These are phyloP conservation scores for Tachyglossus aculeatus DNA, from an alignment of 2,797 vertebrate species.

Conservation along the genomic window DNA sequence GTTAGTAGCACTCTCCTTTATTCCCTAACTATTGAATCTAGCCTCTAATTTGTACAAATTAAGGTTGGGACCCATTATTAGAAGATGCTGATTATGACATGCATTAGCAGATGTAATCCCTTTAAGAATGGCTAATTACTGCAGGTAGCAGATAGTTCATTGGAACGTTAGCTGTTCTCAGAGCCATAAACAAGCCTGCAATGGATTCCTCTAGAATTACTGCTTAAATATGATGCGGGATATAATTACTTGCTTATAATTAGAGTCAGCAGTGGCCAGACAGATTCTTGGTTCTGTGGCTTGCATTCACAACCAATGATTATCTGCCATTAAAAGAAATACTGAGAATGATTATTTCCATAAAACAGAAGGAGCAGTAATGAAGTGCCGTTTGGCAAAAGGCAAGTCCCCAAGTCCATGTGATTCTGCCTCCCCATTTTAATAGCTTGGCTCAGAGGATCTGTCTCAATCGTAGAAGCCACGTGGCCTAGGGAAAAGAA, in stretches of 20 bases:
- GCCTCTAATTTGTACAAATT: not conserved
- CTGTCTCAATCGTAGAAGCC: not conserved
- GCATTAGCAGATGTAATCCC: not conserved
- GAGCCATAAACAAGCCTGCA: not conserved
- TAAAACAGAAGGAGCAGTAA: constrained; percentile 6
- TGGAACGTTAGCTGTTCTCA: constrained; percentile 24
- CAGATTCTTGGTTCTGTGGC: not conserved
- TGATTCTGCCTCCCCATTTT: not conserved
- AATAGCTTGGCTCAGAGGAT: rapidly evolving
- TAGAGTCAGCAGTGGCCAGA: not conserved
- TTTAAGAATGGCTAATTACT: constrained; percentile 28
- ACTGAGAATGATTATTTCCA: constrained; percentile 2
- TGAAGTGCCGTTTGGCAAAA: not conserved
- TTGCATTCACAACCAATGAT: constrained; percentile 2
- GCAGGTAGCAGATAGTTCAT: constrained; percentile 34
- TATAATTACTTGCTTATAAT: constrained; percentile 18
- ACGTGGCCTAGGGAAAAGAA: too few relatives aligned
- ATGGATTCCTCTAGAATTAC: constrained; percentile 17
- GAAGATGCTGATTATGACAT: not conserved
- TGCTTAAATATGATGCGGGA: not conserved
- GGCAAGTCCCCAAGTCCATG: not conserved
- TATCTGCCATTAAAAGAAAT: constrained; percentile 34
- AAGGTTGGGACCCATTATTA: not conserved
- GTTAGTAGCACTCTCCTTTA: not conserved
- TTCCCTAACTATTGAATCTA: not conserved